A percentile compares a stretch with the other conserved stretches of the same genome.
Conservation (phyloP, 2,888 invertebrate genomes). For the Galeruca laticollis region DNA sequence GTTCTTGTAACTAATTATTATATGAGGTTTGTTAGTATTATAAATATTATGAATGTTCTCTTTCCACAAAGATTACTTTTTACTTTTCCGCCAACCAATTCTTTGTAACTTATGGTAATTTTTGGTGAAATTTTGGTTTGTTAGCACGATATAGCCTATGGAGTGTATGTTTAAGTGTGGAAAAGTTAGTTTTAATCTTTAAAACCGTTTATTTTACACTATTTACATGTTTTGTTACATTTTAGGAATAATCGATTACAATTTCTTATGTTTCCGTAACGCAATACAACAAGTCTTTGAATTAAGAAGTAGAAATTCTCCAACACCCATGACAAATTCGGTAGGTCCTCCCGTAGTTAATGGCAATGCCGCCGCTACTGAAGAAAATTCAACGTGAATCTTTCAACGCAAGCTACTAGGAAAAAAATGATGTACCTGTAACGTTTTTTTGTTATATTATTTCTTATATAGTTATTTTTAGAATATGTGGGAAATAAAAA, state of each 20-base stretch:
- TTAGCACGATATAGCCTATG: no score
- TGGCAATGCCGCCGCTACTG: conserved; percentile 61
- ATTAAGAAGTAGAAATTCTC: conserved; percentile 75
- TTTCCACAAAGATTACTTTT: no score
- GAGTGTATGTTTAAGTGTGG: no score
- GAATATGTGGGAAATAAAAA: background rate
- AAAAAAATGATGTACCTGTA: conserved; percentile 33
- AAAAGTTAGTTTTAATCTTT: no score
- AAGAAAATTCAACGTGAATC: conserved; percentile 50
- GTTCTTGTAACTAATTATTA: no score
- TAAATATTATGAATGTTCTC: no score
- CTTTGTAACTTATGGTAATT: no score
- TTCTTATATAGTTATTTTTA: background rate
- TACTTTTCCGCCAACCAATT: no score
- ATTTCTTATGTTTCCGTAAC: conserved; percentile 96
- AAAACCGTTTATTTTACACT: background rate
- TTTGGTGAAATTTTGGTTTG: no score
- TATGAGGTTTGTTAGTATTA: no score
- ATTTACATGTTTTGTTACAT: conserved; percentile 6
- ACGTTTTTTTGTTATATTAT: conserved; percentile 23
- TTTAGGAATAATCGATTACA: conserved; percentile 96
- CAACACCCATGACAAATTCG: conserved; percentile 56
- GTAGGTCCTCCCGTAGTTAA: conserved; percentile 65
- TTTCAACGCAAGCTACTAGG: background rate
- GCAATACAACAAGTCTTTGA: conserved; percentile 97